A percentile compares a stretch with the other conserved stretches of the same genome.
phyloP scores from a whole-genome alignment of 2,888 invertebrate species.

The Mongoloraphidia duomilia region DNA sequence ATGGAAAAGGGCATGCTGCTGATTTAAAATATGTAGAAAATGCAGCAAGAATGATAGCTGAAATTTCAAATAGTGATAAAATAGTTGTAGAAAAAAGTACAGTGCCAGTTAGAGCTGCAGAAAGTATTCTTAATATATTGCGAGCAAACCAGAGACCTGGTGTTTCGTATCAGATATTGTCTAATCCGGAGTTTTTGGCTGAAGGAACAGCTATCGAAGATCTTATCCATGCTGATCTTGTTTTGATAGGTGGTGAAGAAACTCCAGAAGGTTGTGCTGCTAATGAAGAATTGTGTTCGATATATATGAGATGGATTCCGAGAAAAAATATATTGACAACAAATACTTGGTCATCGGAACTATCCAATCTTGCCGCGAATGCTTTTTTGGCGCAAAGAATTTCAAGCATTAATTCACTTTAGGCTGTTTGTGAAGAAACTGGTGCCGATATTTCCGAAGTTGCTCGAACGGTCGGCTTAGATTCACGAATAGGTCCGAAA shows the following conservation, averaged over 20 bases:
- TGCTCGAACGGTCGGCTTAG: conserved; percentile 86
- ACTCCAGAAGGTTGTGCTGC: conserved; percentile 74
- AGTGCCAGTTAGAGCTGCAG: conserved; percentile 94
- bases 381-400: conserved; percentile 97
- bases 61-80: conserved; percentile 75
- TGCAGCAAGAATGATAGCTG: conserved; percentile 91
- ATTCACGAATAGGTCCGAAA: conserved; percentile 89
- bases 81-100: conserved; percentile 99
- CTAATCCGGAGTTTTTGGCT: conserved; percentile 97
- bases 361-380: conserved; percentile 97
- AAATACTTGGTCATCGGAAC: conserved; percentile 98
- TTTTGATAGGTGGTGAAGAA: conserved; percentile 92
- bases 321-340: conserved; percentile 86
- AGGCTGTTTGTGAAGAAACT: conserved; percentile 95
- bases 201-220: conserved; percentile 96
- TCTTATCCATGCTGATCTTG: conserved; percentile 82
- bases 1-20: conserved; percentile 91
- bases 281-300: conserved; percentile 69
- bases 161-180: conserved; percentile 72
- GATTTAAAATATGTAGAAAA: conserved; percentile 94
- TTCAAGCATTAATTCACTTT: conserved; percentile 94
- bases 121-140: conserved; percentile 91
- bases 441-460: conserved; percentile 98
- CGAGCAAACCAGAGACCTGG: conserved; percentile 81
- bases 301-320: conserved; percentile 95